Conservation (phyloP, 2,113 vertebrate species). For the Psilopogon haemacephalus region DNA sequence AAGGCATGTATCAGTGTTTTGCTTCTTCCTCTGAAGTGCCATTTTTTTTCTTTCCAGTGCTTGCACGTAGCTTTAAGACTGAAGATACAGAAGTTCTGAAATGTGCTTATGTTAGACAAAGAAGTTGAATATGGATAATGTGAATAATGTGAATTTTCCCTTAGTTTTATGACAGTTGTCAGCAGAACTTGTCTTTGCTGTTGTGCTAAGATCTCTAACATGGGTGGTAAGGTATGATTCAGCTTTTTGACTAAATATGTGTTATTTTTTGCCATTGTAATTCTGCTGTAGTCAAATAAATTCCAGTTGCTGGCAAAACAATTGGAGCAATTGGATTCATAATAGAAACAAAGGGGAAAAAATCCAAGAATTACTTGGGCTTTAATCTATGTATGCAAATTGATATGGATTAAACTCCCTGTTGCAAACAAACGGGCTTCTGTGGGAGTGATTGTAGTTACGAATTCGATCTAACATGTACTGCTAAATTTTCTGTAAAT, state of each 20-base stretch:
- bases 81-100: not conserved
- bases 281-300: not conserved
- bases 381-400: not conserved
- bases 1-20: not conserved
- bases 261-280: not conserved
- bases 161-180: not conserved
- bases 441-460: not conserved
- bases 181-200: not conserved
- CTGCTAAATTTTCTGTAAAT: not conserved
- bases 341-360: not conserved
- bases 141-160: not conserved
- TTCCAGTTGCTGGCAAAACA: not conserved
- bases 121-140: not conserved
- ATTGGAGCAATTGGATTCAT: not conserved
- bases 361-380: not conserved
- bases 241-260: not conserved
- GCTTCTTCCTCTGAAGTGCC: not conserved
- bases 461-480: not conserved
- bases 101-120: not conserved
- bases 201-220: not conserved
- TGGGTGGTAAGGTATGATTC: not conserved
- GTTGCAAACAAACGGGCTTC: not conserved
- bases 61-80: not conserved
- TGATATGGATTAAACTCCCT: not conserved
- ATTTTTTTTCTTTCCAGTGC: not conserved